A percentile compares a stretch with the other conserved stretches of the same genome.
These are phyloP conservation scores for Leptocoma aspasia DNA, from an alignment of 2,113 vertebrate genomes.

Conservation along the genomic window DNA sequence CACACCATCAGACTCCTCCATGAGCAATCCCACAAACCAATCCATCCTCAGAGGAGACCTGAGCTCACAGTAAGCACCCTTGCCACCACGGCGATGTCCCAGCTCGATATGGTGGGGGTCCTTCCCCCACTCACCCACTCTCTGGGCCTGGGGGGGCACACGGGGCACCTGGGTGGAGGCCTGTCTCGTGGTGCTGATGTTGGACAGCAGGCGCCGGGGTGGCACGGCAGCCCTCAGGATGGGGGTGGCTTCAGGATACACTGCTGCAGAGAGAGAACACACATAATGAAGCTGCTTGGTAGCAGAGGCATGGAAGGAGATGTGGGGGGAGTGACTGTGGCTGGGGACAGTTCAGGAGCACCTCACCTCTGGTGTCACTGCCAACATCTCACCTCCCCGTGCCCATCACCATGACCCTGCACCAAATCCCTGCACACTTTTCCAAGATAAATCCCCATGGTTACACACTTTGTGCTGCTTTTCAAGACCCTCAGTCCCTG, in stretches of 20 bases:
- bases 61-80: not conserved
- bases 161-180: constrained; percentile 86
- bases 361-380: not conserved
- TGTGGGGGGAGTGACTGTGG: rapidly evolving
- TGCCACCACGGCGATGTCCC: rapidly evolving
- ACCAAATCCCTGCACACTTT: rapidly evolving
- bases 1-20: not conserved
- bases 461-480: not conserved
- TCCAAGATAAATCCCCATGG: not conserved
- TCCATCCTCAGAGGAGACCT: not conserved
- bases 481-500: not conserved
- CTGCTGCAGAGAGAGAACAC: not conserved
- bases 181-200: constrained; percentile 83
- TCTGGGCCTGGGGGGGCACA: constrained; percentile 73
- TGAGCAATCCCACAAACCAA: rapidly evolving
- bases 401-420: not conserved
- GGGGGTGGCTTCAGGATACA: constrained; percentile 69
- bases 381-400: rapidly evolving
- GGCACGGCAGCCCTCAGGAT: constrained; percentile 44
- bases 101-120: not conserved
- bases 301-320: not conserved
- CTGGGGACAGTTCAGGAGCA: not conserved
- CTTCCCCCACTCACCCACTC: constrained; percentile 80
- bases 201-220: constrained; percentile 70
- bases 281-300: not conserved